Percentiles rank a stretch among this genome's conserved stretches.
These are phyloP conservation scores for Indri indri DNA, from an alignment of 2,113 vertebrate species.

Conservation along the genomic window DNA sequence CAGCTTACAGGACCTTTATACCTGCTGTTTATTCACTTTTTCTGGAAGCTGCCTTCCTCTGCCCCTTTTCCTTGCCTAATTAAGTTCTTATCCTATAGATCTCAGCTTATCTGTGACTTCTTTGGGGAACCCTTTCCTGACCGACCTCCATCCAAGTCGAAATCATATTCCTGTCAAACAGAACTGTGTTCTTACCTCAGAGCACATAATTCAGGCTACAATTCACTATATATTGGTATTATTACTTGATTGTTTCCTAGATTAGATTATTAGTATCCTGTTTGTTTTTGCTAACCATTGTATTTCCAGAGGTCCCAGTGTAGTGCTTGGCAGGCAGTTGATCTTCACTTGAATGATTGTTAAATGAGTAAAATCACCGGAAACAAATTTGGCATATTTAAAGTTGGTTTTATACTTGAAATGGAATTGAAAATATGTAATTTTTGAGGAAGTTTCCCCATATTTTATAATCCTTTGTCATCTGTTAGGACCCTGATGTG, in stretches of 20 bases:
- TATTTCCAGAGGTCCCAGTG: neutral
- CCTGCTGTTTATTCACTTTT: neutral
- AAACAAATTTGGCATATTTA: neutral
- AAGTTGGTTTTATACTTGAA: constrained; percentile 14
- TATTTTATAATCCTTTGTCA: neutral
- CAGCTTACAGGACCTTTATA: neutral
- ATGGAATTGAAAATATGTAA: neutral
- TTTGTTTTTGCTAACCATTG: neutral
- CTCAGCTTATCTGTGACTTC: neutral
- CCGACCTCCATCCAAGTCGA: neutral
- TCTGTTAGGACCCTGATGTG: neutral
- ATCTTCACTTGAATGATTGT: neutral
- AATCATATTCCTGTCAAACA: neutral
- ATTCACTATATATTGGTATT: neutral
- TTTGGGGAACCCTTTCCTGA: neutral
- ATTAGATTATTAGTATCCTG: neutral
- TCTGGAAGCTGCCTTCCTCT: neutral
- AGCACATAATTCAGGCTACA: neutral
- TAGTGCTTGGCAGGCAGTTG: neutral
- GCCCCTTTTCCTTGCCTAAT: neutral
- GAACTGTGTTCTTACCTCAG: neutral
- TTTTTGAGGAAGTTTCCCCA: neutral
- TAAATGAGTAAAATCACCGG: neutral
- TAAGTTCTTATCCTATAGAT: neutral
- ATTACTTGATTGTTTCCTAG: neutral